Percentiles rank a stretch among this genome's conserved stretches.
Conservation (phyloP, 2,888 invertebrate species). For the Melinaea menophilus region DNA sequence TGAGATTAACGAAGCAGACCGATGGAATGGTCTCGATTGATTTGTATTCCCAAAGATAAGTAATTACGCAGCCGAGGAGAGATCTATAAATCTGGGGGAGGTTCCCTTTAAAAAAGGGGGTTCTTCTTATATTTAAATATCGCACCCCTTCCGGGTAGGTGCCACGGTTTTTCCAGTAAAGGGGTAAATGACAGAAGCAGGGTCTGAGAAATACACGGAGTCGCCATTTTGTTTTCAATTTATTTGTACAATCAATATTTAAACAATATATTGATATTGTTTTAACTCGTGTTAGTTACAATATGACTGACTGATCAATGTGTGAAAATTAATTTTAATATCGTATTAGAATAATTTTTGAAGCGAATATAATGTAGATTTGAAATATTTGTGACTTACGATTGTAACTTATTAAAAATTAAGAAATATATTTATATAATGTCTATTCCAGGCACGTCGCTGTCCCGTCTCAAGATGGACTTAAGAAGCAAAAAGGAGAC, state of each 20-base stretch:
- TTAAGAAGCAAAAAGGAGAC: constrained; percentile 79
- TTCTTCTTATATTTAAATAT: constrained; percentile 79
- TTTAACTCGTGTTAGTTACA: background rate
- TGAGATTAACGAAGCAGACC: constrained; percentile 31
- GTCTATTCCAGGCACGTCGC: constrained; percentile 43
- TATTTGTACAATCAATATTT: background rate
- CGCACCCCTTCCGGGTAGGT: constrained; percentile 78
- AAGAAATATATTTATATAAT: constrained; percentile 11
- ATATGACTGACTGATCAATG: background rate
- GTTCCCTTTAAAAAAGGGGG: constrained; percentile 73
- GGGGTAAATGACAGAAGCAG: constrained; percentile 78
- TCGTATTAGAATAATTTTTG: too few species aligned
- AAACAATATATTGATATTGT: constrained; percentile 9
- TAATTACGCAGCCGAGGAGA: constrained; percentile 73
- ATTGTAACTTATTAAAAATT: constrained; percentile 9
- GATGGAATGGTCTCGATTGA: constrained; percentile 56
- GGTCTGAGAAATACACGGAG: constrained; percentile 47
- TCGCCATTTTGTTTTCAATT: constrained; percentile 12
- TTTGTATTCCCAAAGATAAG: constrained; percentile 77
- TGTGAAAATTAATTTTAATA: too few species aligned
- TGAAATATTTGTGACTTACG: too few species aligned
- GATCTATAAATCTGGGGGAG: constrained; percentile 74
- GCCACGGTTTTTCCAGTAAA: constrained; percentile 78
- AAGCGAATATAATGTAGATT: too few species aligned
- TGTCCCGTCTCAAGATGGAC: constrained; percentile 74